phyloP scores from a whole-genome alignment of 2,113 vertebrate species.

The Indicator indicator region DNA sequence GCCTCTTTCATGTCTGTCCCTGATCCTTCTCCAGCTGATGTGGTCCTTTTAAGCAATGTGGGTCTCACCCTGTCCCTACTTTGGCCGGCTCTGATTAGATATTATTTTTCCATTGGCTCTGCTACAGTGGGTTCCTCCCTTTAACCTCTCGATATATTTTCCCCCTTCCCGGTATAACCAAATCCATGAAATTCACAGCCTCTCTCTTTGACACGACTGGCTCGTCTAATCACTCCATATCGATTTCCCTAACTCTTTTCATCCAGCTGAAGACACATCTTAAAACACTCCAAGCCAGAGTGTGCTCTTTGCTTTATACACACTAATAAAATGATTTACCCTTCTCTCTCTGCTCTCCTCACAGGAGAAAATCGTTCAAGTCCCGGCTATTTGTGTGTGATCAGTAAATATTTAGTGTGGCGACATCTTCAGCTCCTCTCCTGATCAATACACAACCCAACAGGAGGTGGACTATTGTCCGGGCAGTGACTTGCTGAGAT shows the following conservation, averaged over 20 bases:
- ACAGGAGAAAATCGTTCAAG: conserved; percentile 90
- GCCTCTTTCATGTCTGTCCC: conserved; percentile 34
- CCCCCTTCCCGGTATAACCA: conserved; percentile 62
- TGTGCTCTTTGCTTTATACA: conserved; percentile 90
- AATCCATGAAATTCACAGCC: conserved; percentile 76
- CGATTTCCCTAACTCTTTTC: conserved; percentile 91
- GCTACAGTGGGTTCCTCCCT: conserved; percentile 65
- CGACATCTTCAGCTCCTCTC: conserved; percentile 88
- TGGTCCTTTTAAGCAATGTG: conserved; percentile 42
- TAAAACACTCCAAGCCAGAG: conserved; percentile 83
- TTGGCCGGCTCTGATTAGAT: conserved; percentile 64
- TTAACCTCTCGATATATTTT: conserved; percentile 53
- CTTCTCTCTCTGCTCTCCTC: conserved; percentile 82
- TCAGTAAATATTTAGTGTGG: conserved; percentile 99
- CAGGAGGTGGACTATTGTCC: conserved; percentile 83
- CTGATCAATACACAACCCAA: conserved; percentile 89
- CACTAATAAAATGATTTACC: conserved; percentile 96
- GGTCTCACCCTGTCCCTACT: conserved; percentile 60
- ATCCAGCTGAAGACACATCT: conserved; percentile 90
- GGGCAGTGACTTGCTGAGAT: conserved; percentile 77
- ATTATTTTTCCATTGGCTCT: conserved; percentile 73
- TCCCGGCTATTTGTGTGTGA: conserved; percentile 92
- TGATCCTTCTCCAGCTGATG: conserved; percentile 50
- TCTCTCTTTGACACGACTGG: conserved; percentile 76
- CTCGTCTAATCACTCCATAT: conserved; percentile 86